phyloP scores from a whole-genome alignment of 2,888 invertebrate species.

The Hedya salicella region DNA sequence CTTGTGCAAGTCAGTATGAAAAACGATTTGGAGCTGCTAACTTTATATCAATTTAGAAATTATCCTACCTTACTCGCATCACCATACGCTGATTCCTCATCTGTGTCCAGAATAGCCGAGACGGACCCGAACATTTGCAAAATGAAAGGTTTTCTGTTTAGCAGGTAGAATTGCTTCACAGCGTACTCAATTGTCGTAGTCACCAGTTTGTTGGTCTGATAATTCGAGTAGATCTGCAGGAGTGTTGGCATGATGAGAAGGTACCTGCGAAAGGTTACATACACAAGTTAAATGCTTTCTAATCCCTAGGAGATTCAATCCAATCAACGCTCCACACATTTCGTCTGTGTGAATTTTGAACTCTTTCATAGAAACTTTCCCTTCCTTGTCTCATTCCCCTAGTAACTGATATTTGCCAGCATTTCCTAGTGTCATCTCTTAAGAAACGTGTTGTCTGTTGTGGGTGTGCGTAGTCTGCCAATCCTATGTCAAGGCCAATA shows the following conservation, averaged over 20 bases:
- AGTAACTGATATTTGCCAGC: too few relatives aligned
- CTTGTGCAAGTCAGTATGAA: too few relatives aligned
- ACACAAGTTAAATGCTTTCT: neutral
- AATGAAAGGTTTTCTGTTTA: slow-evolving; percentile 99
- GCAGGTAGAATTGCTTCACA: slow-evolving; percentile 98
- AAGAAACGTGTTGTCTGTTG: too few relatives aligned
- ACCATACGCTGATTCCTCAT: slow-evolving; percentile 93
- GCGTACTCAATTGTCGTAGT: slow-evolving; percentile 98
- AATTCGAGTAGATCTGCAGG: slow-evolving; percentile 97
- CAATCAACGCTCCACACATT: too few relatives aligned
- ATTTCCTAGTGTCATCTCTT: too few relatives aligned
- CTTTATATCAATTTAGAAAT: too few relatives aligned
- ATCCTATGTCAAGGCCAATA: too few relatives aligned
- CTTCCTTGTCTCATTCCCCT: too few relatives aligned
- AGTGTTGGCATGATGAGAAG: slow-evolving; percentile 99
- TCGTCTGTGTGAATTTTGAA: too few relatives aligned
- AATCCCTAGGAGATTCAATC: neutral
- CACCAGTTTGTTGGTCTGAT: slow-evolving; percentile 98
- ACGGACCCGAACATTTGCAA: slow-evolving; percentile 99
- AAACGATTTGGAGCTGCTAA: too few relatives aligned
- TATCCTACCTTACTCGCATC: slow-evolving; percentile 93
- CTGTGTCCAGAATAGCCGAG: slow-evolving; percentile 97
- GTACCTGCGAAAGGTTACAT: slow-evolving; percentile 85
- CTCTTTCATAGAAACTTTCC: too few relatives aligned
- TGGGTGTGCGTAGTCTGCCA: too few relatives aligned